Percentiles rank a stretch among this genome's conserved stretches.
These are phyloP conservation scores for Antheraea assamensis DNA, from an alignment of 2,888 invertebrate species.

Conservation along the genomic window DNA sequence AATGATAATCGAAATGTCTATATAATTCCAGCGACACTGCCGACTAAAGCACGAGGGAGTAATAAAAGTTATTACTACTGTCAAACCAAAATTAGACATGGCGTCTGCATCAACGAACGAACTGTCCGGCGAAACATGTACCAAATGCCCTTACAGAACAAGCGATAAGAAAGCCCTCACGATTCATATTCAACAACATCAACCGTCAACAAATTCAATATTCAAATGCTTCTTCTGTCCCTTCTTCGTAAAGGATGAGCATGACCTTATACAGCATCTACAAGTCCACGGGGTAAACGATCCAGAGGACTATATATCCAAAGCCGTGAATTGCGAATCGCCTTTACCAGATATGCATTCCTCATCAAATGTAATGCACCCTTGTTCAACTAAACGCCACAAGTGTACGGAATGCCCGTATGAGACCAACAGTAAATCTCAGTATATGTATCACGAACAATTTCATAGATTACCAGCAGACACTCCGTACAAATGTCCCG, in stretches of 20 bases:
- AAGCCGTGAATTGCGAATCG: conserved; percentile 68
- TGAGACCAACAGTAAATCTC: conserved; percentile 92
- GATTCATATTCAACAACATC: conserved; percentile 87
- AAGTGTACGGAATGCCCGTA: conserved; percentile 92
- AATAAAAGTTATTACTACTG: conserved; percentile 84
- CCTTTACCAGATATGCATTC: conserved; percentile 47
- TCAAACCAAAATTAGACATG: conserved; percentile 70
- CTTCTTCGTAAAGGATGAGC: conserved; percentile 87
- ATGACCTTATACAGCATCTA: conserved; percentile 86
- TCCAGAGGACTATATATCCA: conserved; percentile 80
- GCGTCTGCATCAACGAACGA: conserved; percentile 56
- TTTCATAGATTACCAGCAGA: conserved; percentile 88
- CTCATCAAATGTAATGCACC: conserved; percentile 41
- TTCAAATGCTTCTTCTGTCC: conserved; percentile 92
- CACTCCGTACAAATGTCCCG: conserved; percentile 90
- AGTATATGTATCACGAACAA: conserved; percentile 93
- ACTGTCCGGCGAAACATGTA: conserved; percentile 76
- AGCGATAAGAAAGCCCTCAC: conserved; percentile 82
- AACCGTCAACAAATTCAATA: conserved; percentile 85
- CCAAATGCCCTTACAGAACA: conserved; percentile 88
- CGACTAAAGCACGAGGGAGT: conserved; percentile 90
- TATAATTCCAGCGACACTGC: conserved; percentile 85
- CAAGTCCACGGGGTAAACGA: conserved; percentile 84
- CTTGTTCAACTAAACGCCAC: conserved; percentile 83
- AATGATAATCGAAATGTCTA: not conserved